Percentiles rank a stretch among this genome's conserved stretches.
These are phyloP conservation scores for Cyprinodon variegatus DNA, from an alignment of 2,113 vertebrate genomes.

Conservation along the genomic window DNA sequence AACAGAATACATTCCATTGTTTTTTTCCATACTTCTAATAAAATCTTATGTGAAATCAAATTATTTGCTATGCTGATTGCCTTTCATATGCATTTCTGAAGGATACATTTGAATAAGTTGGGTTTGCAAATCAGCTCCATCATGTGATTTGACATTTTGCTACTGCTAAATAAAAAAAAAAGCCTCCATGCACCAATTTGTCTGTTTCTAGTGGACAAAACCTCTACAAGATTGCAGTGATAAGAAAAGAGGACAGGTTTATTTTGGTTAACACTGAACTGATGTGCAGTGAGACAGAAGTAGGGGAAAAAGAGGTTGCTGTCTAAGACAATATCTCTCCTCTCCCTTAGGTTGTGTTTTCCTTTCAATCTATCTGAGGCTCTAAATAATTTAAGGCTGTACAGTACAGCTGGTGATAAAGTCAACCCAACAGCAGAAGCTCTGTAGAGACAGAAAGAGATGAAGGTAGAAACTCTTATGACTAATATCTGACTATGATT, in stretches of 20 bases:
- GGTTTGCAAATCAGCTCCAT: neutral
- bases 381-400: slow-evolving; percentile 71
- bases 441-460: slow-evolving; percentile 42
- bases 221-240: slow-evolving; percentile 15
- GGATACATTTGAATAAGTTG: neutral
- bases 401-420: slow-evolving; percentile 63
- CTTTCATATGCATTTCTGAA: neutral
- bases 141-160: neutral
- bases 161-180: slow-evolving; percentile 22
- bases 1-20: neutral
- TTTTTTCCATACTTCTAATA: neutral
- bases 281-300: slow-evolving; percentile 55
- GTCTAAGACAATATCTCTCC: slow-evolving; percentile 51
- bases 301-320: slow-evolving; percentile 53
- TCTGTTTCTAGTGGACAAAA: slow-evolving; percentile 3
- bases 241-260: slow-evolving; percentile 26
- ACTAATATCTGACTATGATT: slow-evolving; percentile 52
- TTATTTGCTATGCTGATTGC: neutral
- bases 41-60: neutral
- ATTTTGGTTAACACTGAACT: slow-evolving; percentile 58
- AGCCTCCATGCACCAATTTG: slow-evolving; percentile 1
- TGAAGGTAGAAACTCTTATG: slow-evolving; percentile 35
- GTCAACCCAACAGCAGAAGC: slow-evolving; percentile 48
- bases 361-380: slow-evolving; percentile 43
- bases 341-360: neutral